Conservation (phyloP, 2,113 vertebrate species). For the Xiphophorus couchianus region DNA sequence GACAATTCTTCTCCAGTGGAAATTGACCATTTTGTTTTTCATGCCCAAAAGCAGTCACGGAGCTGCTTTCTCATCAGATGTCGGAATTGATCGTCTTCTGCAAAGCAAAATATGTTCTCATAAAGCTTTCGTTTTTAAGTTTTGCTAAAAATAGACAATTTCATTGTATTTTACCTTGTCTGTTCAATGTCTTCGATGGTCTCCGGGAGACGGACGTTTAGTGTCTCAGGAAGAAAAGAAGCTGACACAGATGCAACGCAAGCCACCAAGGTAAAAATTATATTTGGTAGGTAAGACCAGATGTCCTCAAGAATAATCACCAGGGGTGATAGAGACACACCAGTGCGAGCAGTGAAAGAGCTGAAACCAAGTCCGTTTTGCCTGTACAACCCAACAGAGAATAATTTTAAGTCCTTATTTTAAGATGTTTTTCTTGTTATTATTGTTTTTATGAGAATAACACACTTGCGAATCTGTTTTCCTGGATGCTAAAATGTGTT, state of each 20-base stretch:
- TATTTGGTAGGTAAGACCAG: slow-evolving; percentile 41
- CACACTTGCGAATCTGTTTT: background rate
- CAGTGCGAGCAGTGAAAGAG: slow-evolving; percentile 42
- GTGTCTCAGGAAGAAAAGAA: slow-evolving; percentile 65
- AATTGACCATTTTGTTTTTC: too few species aligned
- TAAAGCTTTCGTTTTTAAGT: background rate
- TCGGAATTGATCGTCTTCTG: slow-evolving; percentile 52
- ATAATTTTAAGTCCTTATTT: background rate
- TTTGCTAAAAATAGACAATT: background rate
- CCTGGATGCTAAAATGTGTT: background rate
- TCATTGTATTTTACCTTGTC: slow-evolving; percentile 59
- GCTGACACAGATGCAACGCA: slow-evolving; percentile 11
- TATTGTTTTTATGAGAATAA: too few species aligned
- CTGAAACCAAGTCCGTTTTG: slow-evolving; percentile 61
- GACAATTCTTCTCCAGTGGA: too few species aligned
- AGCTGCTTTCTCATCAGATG: slow-evolving; percentile 24
- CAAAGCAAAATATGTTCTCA: slow-evolving; percentile 7
- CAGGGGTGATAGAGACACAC: slow-evolving; percentile 46
- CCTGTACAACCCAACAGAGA: slow-evolving; percentile 22
- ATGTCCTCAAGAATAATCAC: slow-evolving; percentile 53
- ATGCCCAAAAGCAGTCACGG: background rate
- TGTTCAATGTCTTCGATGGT: slow-evolving; percentile 83
- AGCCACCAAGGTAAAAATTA: slow-evolving; percentile 39
- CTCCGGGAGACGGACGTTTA: slow-evolving; percentile 75
- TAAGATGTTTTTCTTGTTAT: too few species aligned